Evolutionary conservation across 2,888 invertebrate species (phyloP).

Genomic region (Limnephilus marmoratus): DNA sequence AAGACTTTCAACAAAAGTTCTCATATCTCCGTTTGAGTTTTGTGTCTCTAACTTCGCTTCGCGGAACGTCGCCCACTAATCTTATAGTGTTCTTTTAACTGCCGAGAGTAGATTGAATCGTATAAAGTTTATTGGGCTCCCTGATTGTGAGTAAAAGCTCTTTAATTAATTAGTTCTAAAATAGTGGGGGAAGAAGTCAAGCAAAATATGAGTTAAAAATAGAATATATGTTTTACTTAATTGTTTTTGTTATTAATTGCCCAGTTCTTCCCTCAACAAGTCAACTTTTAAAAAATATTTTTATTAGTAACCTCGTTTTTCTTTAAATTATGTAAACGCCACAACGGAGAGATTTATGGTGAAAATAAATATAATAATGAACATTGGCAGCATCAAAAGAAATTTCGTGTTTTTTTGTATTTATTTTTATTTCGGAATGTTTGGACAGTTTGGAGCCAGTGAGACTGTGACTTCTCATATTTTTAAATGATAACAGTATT

Average conservation of each 20-base stretch:
- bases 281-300: neutral
- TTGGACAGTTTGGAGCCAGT: no score
- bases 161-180: neutral
- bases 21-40: neutral
- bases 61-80: neutral
- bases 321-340: neutral
- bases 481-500: no score
- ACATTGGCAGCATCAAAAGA: neutral
- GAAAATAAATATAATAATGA: neutral
- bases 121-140: neutral
- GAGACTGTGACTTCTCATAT: no score
- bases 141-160: constrained; percentile 2
- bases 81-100: constrained; percentile 2
- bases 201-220: neutral
- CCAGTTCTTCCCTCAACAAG: neutral
- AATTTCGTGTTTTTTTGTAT: no score
- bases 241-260: neutral
- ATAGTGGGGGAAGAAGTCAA: neutral
- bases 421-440: no score
- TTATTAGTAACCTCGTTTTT: no score
- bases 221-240: neutral
- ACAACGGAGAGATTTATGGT: neutral
- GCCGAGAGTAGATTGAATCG: neutral
- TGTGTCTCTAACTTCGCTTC: neutral
- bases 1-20: neutral